Evolutionary conservation across 2,797 vertebrate genomes (phyloP).

Genomic region (Anniella stebbinsi): DNA sequence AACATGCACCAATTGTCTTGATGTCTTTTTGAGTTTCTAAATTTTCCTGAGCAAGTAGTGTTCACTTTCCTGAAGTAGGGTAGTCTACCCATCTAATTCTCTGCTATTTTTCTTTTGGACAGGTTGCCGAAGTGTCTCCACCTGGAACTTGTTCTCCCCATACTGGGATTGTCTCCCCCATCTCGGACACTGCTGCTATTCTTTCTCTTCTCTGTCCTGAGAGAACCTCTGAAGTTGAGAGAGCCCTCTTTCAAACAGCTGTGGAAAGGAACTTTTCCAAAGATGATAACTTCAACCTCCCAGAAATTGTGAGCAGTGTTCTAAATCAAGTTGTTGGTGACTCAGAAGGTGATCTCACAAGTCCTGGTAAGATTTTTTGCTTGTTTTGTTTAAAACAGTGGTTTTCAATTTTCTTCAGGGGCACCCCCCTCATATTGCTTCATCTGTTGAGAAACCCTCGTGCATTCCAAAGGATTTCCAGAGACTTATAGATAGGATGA

Average conservation of each 20-base stretch:
- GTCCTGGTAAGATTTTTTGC: slow-evolving; percentile 58
- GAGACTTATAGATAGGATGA: too few species aligned
- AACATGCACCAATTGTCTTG: not conserved
- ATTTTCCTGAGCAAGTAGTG: not conserved
- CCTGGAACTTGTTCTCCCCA: slow-evolving; percentile 71
- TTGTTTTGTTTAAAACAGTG: not conserved
- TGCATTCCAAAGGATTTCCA: not conserved
- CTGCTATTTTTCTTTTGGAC: not conserved
- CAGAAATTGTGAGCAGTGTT: slow-evolving; percentile 84
- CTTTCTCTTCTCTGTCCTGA: slow-evolving; percentile 82
- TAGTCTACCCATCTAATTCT: not conserved
- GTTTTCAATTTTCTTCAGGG: not conserved
- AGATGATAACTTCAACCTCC: slow-evolving; percentile 75
- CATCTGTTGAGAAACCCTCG: not conserved
- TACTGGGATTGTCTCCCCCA: slow-evolving; percentile 86
- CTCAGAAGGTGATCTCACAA: slow-evolving; percentile 66
- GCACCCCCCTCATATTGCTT: not conserved
- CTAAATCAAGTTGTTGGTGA: slow-evolving; percentile 80
- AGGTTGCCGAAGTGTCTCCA: slow-evolving; percentile 86
- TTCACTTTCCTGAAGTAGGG: too few species aligned
- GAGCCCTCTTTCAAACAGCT: slow-evolving; percentile 45
- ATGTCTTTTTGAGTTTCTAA: not conserved
- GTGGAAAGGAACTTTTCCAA: slow-evolving; percentile 53
- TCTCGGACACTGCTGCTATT: slow-evolving; percentile 82
- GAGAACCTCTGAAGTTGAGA: slow-evolving; percentile 58